Base-by-base conservation (phyloP, 2,113 vertebrate genomes). In the Eulemur rufifrons region DNA sequence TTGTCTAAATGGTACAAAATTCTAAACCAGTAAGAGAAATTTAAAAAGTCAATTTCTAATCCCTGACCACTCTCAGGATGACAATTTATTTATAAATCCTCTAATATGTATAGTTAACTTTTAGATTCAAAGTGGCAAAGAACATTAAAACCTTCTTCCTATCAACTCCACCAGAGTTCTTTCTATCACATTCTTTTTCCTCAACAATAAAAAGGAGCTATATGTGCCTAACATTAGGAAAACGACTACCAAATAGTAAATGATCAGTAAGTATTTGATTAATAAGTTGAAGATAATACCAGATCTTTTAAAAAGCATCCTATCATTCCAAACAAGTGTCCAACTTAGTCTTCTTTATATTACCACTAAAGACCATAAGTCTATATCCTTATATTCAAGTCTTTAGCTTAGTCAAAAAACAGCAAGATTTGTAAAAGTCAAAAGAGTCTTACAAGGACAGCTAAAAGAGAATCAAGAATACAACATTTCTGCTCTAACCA, bases 381-480 rank as follows among this genome's bases (percentile, higher is more conserved):
- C 23, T 56, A 61, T 42, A 71, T 63, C 56, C 42, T 86, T 63
- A 32, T 23, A 88, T 83, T 29, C 59, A 80, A 64, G 34, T 73
- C 37, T 91, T 87, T n/a, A 52, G 27, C 45, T 90, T 37, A 73
- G 29, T 95, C 63, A 68, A 95, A 88, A 34, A 42, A 93, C 1
- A 74, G 84, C 39, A 81, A 94, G 63, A 64, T 47, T 23, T 91
- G 17, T 47, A 63, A 89, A 94, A 29, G 45, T 34, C 29, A 84
- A 87, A 66, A 92, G 42, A 86, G 12, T 5, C 73, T 61, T 73
- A 83, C 52, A 91, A 88, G 77, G 45, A 95, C 54, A 88, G 25
- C 66, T 77, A 82, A 88, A 95, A 96, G 68, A 94, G 12, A 87
- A 83, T 56, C 80, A 94, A 95, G 56, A 87, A 85, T 76, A 34